Conservation (phyloP, 1,140 invertebrate species). For the Acromyrmex heyeri region DNA sequence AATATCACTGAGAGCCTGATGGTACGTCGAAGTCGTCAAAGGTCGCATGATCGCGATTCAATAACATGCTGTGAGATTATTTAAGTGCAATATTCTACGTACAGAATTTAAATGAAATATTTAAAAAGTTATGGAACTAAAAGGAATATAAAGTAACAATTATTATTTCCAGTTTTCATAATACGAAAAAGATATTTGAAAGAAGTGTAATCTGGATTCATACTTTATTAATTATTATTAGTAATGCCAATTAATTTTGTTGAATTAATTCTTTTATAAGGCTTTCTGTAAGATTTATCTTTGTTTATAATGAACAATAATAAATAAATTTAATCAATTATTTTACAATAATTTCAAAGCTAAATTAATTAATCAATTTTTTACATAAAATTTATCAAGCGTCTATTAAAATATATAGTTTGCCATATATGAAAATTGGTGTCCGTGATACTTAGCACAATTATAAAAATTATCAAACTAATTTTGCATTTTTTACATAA, state of each 20-base stretch:
- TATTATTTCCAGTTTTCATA: not conserved
- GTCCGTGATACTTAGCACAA: not conserved
- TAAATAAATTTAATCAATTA: not conserved
- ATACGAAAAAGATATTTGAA: not conserved
- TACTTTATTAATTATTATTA: conserved; percentile 22
- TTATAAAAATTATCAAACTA: not conserved
- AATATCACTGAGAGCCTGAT: conserved; percentile 44
- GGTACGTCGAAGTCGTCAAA: not conserved
- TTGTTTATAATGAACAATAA: not conserved
- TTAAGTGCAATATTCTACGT: not conserved
- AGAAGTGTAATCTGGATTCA: not conserved
- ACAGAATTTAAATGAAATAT: not conserved
- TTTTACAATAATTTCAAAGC: not conserved
- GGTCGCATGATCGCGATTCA: conserved; percentile 16
- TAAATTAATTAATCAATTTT: conserved; percentile 9
- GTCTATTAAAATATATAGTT: not conserved
- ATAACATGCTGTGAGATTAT: not conserved
- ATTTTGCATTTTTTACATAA: not conserved
- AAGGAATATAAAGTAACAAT: conserved; percentile 6
- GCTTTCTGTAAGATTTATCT: not conserved
- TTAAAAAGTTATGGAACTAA: not conserved
- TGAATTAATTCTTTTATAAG: not conserved
- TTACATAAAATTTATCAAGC: not conserved
- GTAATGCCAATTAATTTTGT: not conserved
- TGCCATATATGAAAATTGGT: not conserved